Base-by-base conservation (phyloP, 2,797 vertebrate species). In the Pogoniulus pusillus region DNA sequence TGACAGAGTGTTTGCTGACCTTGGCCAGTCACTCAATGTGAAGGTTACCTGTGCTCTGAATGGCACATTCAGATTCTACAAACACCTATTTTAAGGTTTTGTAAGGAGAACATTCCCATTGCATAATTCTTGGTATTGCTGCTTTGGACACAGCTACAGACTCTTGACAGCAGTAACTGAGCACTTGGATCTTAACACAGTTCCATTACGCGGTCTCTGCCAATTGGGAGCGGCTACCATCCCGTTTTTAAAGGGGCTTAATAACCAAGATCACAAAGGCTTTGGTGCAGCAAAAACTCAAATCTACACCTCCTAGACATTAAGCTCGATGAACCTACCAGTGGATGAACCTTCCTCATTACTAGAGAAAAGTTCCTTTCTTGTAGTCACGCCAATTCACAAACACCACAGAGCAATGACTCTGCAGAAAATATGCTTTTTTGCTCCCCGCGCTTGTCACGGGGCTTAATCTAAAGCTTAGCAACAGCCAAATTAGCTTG, bases 1-100 rank as follows among this genome's bases (percentile, higher is more conserved):
- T 80, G 83, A 91, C 59, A 86, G 81, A 88, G 85, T 20, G 6
- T 74, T 86, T 92, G 53, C 58, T 83, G 68, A 80, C 47, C 71
- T 55, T 62, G 64, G 23, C 6, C 71, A 93, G 15, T 5, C 54
- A 57, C 34, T 92, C 43, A 54, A 1, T 16, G 41, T 63, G 41
- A 87, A 70, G n/a, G 49, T 27, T 71, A 64, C n/a, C 41, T 72
- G 3, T 55, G 32, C 11, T 78, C 57, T 59, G 55, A 82, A 68
- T 19, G n/a, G 57, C 22, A 59, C 53, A 64, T 74, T 65, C 65
- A 79, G 17, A 65, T 34, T 80, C 16, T 47, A 82, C 17, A 37
- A 84, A 57, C 5, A 14, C 12, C 22, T 69, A 45, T 55, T 76
- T 85, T 43, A 83, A 29, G 82, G 54, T 65, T 88, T 86, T 66